phyloP scores from a whole-genome alignment of 2,888 invertebrate species.

The Bhutanitis thaidina region DNA sequence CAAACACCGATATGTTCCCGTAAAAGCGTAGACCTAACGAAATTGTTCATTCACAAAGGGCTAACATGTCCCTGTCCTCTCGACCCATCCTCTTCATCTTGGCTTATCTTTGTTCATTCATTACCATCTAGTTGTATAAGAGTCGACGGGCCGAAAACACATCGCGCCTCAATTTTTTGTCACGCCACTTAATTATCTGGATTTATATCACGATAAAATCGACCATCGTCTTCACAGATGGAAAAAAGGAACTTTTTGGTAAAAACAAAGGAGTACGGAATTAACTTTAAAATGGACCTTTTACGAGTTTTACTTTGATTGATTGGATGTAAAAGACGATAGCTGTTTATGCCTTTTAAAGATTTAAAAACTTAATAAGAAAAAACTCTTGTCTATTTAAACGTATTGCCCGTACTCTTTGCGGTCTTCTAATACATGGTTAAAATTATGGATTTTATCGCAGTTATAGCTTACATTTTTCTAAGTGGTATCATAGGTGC shows the following conservation, averaged over 20 bases:
- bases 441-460: too few relatives aligned
- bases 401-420: too few relatives aligned
- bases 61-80: conserved; percentile 60
- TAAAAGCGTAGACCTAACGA: conserved; percentile 35
- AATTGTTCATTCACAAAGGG: conserved; percentile 64
- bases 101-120: conserved; percentile 76
- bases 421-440: too few relatives aligned
- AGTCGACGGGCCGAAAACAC: conserved; percentile 75
- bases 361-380: not conserved
- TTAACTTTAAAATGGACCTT: conserved; percentile 33
- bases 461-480: too few relatives aligned
- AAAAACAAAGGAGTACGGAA: conserved; percentile 32
- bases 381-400: too few relatives aligned
- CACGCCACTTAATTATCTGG: conserved; percentile 77
- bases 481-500: too few relatives aligned
- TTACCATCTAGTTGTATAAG: conserved; percentile 76
- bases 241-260: conserved; percentile 32
- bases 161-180: conserved; percentile 77
- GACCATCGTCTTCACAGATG: conserved; percentile 34
- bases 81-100: conserved; percentile 64
- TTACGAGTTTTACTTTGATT: conserved; percentile 33
- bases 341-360: conserved; percentile 19
- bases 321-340: conserved; percentile 30
- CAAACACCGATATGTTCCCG: conserved; percentile 22
- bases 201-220: conserved; percentile 75